Evolutionary conservation across 2,113 vertebrate species (phyloP), one percentile per base, ranked within the genome.

Genomic region (Ammodytes marinus): DNA sequence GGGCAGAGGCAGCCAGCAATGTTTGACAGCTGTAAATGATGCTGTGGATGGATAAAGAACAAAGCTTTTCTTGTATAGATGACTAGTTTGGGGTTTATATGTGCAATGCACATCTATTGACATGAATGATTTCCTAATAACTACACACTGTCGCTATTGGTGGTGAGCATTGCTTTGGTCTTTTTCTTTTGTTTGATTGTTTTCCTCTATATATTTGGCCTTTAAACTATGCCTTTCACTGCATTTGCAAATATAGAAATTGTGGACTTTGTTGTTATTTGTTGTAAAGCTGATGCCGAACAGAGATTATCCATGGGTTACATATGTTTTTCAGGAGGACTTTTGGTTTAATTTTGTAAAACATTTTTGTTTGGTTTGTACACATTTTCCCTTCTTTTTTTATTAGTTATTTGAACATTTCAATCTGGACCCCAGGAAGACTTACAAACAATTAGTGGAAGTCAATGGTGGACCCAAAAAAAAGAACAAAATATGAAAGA

Each of bases 1-100:
- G 76, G 65, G 59, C 74, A 49, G 65, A 64, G n/a, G 74, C 52
- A 37, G 74, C 12, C 54, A 4, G 35, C 52, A 0, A 12, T 40
- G 55, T 75, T 68, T 84, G 87, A 82, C 84, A 69, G 67, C 63
- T 59, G 55, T 60, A 50, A 70, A 70, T 64, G 68, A 77, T 78
- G 69, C 59, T 37, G 50, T 55, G 74, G 58, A 63, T 6, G 4
- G 47, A 64, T 13, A 54, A 9, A 37, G 58, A 70, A 68, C 49
- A 47, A 61, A 68, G 64, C 11, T 57, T 75, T 68, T 65, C 66
- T 69, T 8, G 27, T 64, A 27, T 27, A 15, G 27, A 63, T 19
- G 65, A 63, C 0, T 73, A 52, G 46, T 77, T 74, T 27, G 59
- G 59, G 40, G 19, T 64, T 63, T 35, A 47, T 12, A 17, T 67